A percentile compares a stretch with the other conserved stretches of the same genome.
phyloP scores from a whole-genome alignment of 2,888 invertebrate species.

The Ditula angustiorana region DNA sequence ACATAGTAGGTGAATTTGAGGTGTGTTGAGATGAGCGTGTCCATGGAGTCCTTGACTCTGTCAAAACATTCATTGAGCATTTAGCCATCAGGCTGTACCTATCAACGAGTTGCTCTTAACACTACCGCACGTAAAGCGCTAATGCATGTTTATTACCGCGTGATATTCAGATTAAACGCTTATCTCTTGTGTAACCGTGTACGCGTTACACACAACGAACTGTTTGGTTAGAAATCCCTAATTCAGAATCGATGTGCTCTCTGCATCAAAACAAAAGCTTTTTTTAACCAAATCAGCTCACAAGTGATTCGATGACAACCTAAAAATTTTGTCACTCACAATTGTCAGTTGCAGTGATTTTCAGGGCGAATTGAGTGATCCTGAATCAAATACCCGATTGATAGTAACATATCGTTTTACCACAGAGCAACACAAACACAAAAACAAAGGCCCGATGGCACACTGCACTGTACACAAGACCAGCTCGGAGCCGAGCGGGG shows the following conservation, averaged over 20 bases:
- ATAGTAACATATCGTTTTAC: constrained; percentile 36
- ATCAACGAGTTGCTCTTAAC: constrained; percentile 31
- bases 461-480: constrained; percentile 62
- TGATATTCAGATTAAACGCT: constrained; percentile 79
- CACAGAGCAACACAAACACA: constrained; percentile 55
- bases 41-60: constrained; percentile 60
- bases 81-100: constrained; percentile 24
- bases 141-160: constrained; percentile 77
- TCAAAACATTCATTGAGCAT: constrained; percentile 50
- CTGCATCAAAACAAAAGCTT: constrained; percentile 43
- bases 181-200: constrained; percentile 75
- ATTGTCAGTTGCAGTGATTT: constrained; percentile 36
- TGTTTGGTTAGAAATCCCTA: constrained; percentile 45
- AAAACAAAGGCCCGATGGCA: constrained; percentile 68
- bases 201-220: constrained; percentile 56
- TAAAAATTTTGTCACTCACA: constrained; percentile 42
- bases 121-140: constrained; percentile 51
- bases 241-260: constrained; percentile 44
- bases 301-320: constrained; percentile 73
- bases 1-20: constrained; percentile 31
- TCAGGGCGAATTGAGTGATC: constrained; percentile 39
- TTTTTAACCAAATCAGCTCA: constrained; percentile 56
- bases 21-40: constrained; percentile 48
- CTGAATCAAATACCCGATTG: constrained; percentile 43
- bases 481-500: constrained; percentile 46